phyloP scores from a whole-genome alignment of 1,140 invertebrate genomes.

The Nephila pilipes region DNA sequence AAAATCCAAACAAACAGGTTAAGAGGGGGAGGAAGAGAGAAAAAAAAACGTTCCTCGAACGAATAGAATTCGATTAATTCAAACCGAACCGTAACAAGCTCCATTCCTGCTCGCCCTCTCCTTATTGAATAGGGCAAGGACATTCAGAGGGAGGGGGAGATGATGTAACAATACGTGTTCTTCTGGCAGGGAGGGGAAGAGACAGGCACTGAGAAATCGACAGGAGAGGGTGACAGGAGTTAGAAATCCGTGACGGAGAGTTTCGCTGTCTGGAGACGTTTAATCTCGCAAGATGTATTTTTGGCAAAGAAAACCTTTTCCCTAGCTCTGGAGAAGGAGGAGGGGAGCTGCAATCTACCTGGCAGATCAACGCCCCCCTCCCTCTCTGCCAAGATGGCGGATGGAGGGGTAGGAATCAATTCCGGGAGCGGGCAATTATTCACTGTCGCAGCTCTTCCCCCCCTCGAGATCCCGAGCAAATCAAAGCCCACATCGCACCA shows the following conservation, averaged over 20 bases:
- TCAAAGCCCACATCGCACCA: slow-evolving; percentile 70
- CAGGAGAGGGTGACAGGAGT: slow-evolving; percentile 74
- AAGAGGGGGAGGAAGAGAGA: too few species aligned
- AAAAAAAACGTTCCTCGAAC: too few species aligned
- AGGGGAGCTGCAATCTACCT: slow-evolving; percentile 63
- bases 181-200: not conserved
- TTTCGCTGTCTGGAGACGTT: slow-evolving; percentile 72
- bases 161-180: slow-evolving; percentile 52
- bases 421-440: slow-evolving; percentile 67
- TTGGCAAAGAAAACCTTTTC: slow-evolving; percentile 69
- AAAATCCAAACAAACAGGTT: too few species aligned
- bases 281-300: slow-evolving; percentile 74
- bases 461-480: slow-evolving; percentile 54
- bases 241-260: slow-evolving; percentile 75
- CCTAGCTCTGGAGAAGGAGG: not conserved
- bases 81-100: too few species aligned
- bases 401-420: slow-evolving; percentile 67
- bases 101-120: too few species aligned
- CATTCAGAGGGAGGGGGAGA: not conserved
- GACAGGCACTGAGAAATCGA: slow-evolving; percentile 61
- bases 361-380: slow-evolving; percentile 27
- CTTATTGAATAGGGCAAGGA: too few species aligned
- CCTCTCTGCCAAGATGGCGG: not conserved
- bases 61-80: too few species aligned
- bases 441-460: slow-evolving; percentile 49